Percentiles rank a stretch among this genome's conserved stretches.
Evolutionary conservation across 2,888 invertebrate genomes (phyloP).

Genomic region (Girardia tigrina): DNA sequence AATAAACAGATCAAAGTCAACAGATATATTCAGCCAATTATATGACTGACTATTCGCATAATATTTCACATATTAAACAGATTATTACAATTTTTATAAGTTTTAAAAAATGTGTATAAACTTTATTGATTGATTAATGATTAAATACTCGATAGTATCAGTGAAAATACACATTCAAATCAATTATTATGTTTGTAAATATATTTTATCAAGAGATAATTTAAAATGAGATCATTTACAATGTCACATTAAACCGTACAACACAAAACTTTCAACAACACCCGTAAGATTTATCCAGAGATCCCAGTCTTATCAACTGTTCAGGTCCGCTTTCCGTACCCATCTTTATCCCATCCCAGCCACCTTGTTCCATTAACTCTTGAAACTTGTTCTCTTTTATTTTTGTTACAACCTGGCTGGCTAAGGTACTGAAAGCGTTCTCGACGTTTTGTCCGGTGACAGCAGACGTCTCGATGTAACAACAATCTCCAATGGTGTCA

Average conservation of each 20-base stretch:
- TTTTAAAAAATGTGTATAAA: too few relatives aligned
- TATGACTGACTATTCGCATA: too few relatives aligned
- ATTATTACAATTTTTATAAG: too few relatives aligned
- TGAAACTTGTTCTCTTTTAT: background rate
- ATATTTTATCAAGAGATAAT: background rate
- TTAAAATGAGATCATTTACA: background rate
- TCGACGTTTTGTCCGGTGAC: conserved; percentile 73
- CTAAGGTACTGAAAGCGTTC: conserved; percentile 74
- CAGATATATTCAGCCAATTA: too few relatives aligned
- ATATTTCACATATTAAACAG: too few relatives aligned
- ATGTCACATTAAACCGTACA: background rate
- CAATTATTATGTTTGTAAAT: too few relatives aligned
- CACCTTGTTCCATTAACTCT: background rate
- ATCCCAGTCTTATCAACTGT: background rate
- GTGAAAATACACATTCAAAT: too few relatives aligned
- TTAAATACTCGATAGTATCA: too few relatives aligned
- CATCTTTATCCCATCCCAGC: background rate
- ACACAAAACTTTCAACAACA: background rate
- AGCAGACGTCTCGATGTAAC: conserved; percentile 37
- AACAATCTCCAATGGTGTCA: background rate
- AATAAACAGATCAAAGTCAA: too few relatives aligned
- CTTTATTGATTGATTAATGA: too few relatives aligned
- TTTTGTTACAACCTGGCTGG: conserved; percentile 59
- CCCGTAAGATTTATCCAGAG: background rate
- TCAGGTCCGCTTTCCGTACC: background rate